Evolutionary conservation across 2,113 vertebrate species (phyloP).

Genomic region (Lagopus muta): DNA sequence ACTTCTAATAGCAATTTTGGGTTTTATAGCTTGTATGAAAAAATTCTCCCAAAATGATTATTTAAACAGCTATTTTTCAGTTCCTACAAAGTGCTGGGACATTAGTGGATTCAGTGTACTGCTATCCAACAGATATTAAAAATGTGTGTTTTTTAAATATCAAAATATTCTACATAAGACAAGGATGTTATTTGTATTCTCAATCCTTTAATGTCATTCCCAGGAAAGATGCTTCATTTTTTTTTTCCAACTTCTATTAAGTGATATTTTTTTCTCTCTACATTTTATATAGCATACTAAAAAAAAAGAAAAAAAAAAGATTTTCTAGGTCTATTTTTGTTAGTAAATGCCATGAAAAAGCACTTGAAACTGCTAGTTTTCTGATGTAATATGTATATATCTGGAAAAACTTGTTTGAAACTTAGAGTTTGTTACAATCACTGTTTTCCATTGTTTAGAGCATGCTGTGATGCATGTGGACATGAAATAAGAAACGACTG

Average conservation of each 20-base stretch:
- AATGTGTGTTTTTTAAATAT: neutral
- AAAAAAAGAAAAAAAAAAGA: neutral
- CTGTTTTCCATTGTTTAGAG: neutral
- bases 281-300: neutral
- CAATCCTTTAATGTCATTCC: neutral
- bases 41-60: neutral
- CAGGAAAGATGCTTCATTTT: neutral
- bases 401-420: neutral
- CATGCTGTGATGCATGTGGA: neutral
- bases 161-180: neutral
- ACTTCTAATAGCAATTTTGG: neutral
- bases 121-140: neutral
- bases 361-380: neutral
- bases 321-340: neutral
- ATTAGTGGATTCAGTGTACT: neutral
- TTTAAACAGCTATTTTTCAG: neutral
- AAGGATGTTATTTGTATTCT: neutral
- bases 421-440: neutral
- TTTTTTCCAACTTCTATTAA: neutral
- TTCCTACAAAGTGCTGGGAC: neutral
- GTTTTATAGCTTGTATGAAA: neutral
- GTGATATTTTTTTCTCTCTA: neutral
- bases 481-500: neutral
- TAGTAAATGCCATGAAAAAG: neutral
- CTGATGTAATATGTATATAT: neutral